These are phyloP conservation scores for Chalcis sispes DNA, from an alignment of 2,888 invertebrate species.

Conservation along the genomic window DNA sequence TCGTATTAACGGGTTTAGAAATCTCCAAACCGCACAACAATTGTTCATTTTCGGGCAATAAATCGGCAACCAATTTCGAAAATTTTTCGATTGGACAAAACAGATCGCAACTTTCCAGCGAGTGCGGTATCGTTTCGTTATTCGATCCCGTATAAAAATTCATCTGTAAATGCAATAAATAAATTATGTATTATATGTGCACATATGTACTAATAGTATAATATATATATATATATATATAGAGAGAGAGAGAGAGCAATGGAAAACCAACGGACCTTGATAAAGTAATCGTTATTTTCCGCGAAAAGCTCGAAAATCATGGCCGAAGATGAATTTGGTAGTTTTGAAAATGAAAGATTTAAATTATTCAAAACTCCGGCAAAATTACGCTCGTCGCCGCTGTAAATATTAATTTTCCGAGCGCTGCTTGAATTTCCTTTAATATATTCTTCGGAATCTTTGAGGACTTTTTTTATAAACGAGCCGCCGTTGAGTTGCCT, in stretches of 20 bases:
- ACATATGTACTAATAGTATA: neutral
- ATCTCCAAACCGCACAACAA: slow-evolving; percentile 56
- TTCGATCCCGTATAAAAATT: slow-evolving; percentile 33
- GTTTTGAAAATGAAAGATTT: slow-evolving; percentile 60
- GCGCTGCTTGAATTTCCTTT: neutral
- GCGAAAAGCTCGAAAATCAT: slow-evolving; percentile 68
- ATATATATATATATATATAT: neutral
- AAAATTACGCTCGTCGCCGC: slow-evolving; percentile 68
- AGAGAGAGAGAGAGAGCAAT: too few species aligned
- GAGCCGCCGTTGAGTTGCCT: slow-evolving; percentile 78
- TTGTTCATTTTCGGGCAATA: slow-evolving; percentile 62
- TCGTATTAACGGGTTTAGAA: neutral
- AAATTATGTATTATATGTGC: slow-evolving; percentile 1
- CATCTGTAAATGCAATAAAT: slow-evolving; percentile 37
- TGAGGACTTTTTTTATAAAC: slow-evolving; percentile 64
- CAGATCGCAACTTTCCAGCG: slow-evolving; percentile 60
- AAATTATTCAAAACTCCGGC: slow-evolving; percentile 66
- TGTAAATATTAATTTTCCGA: slow-evolving; percentile 66
- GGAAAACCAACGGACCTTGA: slow-evolving; percentile 43
- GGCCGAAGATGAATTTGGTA: slow-evolving; percentile 65
- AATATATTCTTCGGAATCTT: slow-evolving; percentile 59
- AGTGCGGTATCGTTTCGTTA: neutral
- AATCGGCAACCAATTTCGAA: slow-evolving; percentile 55
- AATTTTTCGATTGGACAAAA: slow-evolving; percentile 65
- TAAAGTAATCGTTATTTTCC: slow-evolving; percentile 74